Evolutionary conservation across 2,797 vertebrate species (phyloP), one percentile per base, ranked within the genome.

Genomic region (Apogon hyalosoma): DNA sequence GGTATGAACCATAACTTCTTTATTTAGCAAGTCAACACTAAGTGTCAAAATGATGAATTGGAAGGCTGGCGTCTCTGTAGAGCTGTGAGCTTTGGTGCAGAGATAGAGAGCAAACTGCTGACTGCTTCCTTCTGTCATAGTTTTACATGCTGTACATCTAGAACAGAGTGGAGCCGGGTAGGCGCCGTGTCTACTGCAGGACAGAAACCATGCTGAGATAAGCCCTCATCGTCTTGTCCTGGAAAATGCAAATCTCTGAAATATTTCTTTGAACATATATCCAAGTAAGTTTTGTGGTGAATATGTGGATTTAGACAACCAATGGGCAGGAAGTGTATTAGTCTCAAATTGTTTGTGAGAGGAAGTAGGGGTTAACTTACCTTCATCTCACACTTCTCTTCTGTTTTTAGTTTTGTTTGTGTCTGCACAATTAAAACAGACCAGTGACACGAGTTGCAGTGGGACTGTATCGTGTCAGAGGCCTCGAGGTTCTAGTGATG

Each of bases 51-150:
- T 88, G 83, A 90, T 83, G 45, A 69, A 87, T 77, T 76, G 66
- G 45, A 50, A 15, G 57, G 53, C 41, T 38, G 45, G 11, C 0
- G 49, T 78, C 63, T 85, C 61, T 55, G 50, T 73, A 18, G 71
- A 73, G 75, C 56, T 18, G 45, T 63, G 70, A 76, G 74, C 75
- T 63, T 66, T 47, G 63, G 61, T 66, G 83, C 66, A 69, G 73
- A 76, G 73, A 81, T 55, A 66, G 54, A 72, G 69, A 68, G 72
- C 59, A 75, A 90, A 86, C 56, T 87, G 88, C 88, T 90, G 88
- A 92, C 85, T 59, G 68, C 43, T 51, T 64, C 59, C 71, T 85
- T 69, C 81, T 88, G 78, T 77, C 66, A 61, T 38, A 39, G 48
- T 73, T 84, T 54, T 49, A 72, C 79, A 69, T 52, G 63, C 71